Evolutionary conservation across 2,113 vertebrate genomes (phyloP).

Genomic region (Calidris pugnax): DNA sequence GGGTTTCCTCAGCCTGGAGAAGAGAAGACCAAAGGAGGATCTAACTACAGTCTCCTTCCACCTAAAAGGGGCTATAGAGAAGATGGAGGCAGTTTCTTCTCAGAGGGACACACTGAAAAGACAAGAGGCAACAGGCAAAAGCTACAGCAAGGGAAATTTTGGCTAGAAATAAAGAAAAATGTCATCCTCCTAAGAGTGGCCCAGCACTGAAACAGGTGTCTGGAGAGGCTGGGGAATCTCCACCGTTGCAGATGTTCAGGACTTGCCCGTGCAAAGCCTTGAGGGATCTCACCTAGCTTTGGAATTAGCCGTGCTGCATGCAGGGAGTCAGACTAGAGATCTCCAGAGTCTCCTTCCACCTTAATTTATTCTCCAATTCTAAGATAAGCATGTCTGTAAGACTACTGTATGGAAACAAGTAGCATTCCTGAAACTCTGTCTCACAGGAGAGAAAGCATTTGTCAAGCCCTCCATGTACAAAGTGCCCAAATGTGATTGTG

Average conservation of each 20-base stretch:
- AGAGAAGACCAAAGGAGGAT: not conserved
- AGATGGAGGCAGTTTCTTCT: not conserved
- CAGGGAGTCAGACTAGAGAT: not conserved
- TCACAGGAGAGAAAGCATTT: not conserved
- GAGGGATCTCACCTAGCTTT: not conserved
- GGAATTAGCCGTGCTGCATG: not conserved
- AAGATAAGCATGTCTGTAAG: not conserved
- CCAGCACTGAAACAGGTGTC: not conserved
- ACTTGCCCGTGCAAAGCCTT: not conserved
- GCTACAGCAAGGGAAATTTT: not conserved
- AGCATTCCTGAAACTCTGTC: not conserved
- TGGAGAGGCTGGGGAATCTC: not conserved
- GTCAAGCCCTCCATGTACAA: not conserved
- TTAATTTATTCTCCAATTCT: not conserved
- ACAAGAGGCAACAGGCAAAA: not conserved
- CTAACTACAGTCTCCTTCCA: not conserved
- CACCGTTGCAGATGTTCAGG: not conserved
- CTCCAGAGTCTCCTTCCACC: not conserved
- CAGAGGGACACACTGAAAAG: not conserved
- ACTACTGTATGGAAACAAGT: not conserved
- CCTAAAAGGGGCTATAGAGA: not conserved
- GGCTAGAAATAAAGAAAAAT: not conserved
- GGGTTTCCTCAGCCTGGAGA: not conserved
- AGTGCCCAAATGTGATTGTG: fast-evolving
- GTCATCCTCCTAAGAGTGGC: not conserved